A percentile compares a stretch with the other conserved stretches of the same genome.
These are phyloP conservation scores for Drosophila pandora DNA, from an alignment of 1,140 invertebrate genomes.

Conservation along the genomic window DNA sequence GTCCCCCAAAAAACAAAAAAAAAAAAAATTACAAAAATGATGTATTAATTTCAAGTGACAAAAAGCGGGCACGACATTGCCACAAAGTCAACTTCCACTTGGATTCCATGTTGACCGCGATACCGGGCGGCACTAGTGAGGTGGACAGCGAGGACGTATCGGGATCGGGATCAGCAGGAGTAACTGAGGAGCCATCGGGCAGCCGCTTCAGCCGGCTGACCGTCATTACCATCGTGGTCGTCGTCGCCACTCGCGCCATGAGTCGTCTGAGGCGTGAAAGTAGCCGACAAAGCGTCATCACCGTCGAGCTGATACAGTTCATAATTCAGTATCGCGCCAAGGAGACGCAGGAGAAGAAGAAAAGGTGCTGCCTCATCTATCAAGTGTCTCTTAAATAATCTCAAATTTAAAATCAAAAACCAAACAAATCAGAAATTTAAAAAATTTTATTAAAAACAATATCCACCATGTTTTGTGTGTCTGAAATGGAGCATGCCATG, in stretches of 20 bases:
- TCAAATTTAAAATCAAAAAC: background rate
- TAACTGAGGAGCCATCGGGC: conserved; percentile 25
- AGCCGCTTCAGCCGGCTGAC: conserved; percentile 54
- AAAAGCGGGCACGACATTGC: conserved; percentile 58
- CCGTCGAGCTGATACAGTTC: conserved; percentile 82
- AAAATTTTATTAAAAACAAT: background rate
- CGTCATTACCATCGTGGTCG: conserved; percentile 68
- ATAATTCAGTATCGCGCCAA: conserved; percentile 83
- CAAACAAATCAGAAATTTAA: background rate
- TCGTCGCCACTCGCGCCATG: conserved; percentile 62
- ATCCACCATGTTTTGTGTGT: conserved; percentile 59
- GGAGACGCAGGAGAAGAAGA: conserved; percentile 82
- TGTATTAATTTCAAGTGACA: conserved; percentile 58
- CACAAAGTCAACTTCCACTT: conserved; percentile 67
- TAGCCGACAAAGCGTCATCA: conserved; percentile 81
- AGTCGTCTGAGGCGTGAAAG: conserved; percentile 81
- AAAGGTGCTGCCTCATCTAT: conserved; percentile 65
- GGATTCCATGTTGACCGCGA: conserved; percentile 50
- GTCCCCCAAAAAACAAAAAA: conserved; percentile 24
- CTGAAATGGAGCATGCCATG: conserved; percentile 71
- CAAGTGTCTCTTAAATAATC: conserved; percentile 21
- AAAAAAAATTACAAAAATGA: conserved; percentile 22
- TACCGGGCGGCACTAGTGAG: conserved; percentile 15
- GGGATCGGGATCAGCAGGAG: conserved; percentile 27
- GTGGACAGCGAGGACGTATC: conserved; percentile 19